Evolutionary conservation across 2,797 vertebrate genomes (phyloP), one percentile per base, ranked within the genome.

Genomic region (Falco peregrinus): DNA sequence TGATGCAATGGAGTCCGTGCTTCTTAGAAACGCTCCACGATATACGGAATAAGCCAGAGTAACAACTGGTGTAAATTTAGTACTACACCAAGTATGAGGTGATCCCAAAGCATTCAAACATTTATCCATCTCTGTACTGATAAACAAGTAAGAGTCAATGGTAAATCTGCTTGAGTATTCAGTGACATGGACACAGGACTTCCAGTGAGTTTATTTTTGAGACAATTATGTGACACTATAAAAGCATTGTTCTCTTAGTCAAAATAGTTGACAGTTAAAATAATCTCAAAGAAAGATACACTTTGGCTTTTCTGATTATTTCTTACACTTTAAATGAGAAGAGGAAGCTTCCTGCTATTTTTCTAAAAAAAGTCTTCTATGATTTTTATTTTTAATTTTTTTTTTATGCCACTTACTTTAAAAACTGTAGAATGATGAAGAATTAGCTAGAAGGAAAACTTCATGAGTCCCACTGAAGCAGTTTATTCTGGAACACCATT

Each of bases 401-500:
- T 75, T 16, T 43, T 60, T 79, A 60, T 73, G 45, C n/a, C 83
- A 90, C 41, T 92, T 91, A 90, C 41, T 92, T 91, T 20, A 70
- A 92, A 89, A 96, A 77, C 47, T 70, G 76, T 29, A 90, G 90
- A 92, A 94, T 60, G 88, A 89, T 93, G 93, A 93, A 97, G 65
- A 94, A 95, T 84, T 86, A 88, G 80, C 76, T 94, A 78, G 71
- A 94, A 94, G 80, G 68, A 93, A 95, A 94, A 89, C 90, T 95
- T 97, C 94, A 85, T 79, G 93, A 97, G 87, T 89, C 87, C 63
- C 16, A 94, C 83, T 93, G 93, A 92, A 87, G 87, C 79, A 84
- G 89, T 91, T 97, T 93, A 93, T 97, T 96, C 95, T 95, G 94
- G 95, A 93, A 96, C 91, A 94, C 95, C 96, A 82, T 96, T 97